Conservation (phyloP, 2,797 vertebrate genomes). For the Mormyrus hasselquistii region DNA sequence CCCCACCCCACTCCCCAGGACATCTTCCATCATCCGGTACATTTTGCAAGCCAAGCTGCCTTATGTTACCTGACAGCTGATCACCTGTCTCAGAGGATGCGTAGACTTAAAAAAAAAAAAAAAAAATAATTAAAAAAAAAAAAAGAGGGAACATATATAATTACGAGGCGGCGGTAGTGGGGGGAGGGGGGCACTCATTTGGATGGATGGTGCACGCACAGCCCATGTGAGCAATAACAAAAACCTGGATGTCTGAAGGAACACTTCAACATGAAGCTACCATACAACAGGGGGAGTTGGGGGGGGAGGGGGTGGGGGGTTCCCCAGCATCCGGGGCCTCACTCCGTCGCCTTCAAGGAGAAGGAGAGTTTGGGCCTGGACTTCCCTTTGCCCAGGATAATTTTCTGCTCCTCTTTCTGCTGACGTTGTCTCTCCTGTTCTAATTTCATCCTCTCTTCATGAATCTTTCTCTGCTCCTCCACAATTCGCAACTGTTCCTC, state of each 20-base stretch:
- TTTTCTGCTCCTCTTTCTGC: slow-evolving; percentile 99
- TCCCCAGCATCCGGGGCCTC: slow-evolving; percentile 37
- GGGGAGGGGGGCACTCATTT: neutral
- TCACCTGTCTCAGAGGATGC: slow-evolving; percentile 52
- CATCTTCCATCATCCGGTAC: neutral
- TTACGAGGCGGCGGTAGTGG: neutral
- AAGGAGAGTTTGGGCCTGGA: slow-evolving; percentile 97
- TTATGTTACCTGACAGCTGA: neutral
- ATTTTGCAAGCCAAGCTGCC: neutral
- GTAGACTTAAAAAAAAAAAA: neutral
- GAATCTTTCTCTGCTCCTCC: slow-evolving; percentile 99
- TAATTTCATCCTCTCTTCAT: slow-evolving; percentile 98
- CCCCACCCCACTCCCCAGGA: neutral
- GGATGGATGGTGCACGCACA: neutral
- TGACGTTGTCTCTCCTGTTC: slow-evolving; percentile 96
- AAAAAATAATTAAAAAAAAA: neutral
- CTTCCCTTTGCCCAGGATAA: slow-evolving; percentile 97
- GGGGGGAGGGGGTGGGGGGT: slow-evolving; percentile 43
- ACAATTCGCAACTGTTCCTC: slow-evolving; percentile 99
- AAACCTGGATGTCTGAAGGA: slow-evolving; percentile 18
- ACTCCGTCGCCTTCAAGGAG: slow-evolving; percentile 90
- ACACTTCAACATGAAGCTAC: slow-evolving; percentile 93
- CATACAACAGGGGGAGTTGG: slow-evolving; percentile 54
- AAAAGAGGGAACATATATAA: neutral
- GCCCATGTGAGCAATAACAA: slow-evolving; percentile 8